A percentile compares a stretch with the other conserved stretches of the same genome.
Conservation (phyloP, 1,140 invertebrate genomes). For the Aphis craccivora region DNA sequence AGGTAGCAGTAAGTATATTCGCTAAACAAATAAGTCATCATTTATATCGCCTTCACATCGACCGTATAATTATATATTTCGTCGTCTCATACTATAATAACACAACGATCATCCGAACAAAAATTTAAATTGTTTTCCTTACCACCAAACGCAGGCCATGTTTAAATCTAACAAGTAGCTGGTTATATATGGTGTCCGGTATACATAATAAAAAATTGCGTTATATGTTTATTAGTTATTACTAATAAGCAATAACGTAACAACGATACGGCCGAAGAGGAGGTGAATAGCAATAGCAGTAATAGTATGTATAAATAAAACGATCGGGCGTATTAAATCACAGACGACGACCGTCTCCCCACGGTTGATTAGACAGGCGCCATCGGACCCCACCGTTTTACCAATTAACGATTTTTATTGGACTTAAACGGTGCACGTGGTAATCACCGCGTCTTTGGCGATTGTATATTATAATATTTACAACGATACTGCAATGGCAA, state of each 20-base stretch:
- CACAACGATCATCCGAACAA: not conserved
- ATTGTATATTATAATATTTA: not conserved
- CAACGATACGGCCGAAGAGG: not conserved
- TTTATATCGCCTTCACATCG: not conserved
- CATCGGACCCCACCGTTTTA: not conserved
- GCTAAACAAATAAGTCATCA: not conserved
- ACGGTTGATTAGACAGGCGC: slow-evolving; percentile 42
- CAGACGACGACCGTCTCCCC: not conserved
- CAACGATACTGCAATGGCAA: not conserved
- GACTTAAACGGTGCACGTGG: slow-evolving; percentile 41
- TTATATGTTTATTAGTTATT: not conserved
- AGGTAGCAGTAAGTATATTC: too few relatives aligned
- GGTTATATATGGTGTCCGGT: not conserved
- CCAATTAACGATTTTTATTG: slow-evolving; percentile 50
- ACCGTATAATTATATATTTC: not conserved
- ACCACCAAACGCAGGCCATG: not conserved
- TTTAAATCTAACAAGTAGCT: not conserved
- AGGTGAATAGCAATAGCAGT: not conserved
- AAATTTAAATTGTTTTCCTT: not conserved
- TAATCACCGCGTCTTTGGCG: not conserved
- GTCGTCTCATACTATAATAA: not conserved
- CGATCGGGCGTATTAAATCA: slow-evolving; percentile 39
- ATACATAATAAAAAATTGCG: not conserved
- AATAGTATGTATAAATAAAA: not conserved
- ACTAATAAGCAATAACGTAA: not conserved